phyloP scores from a whole-genome alignment of 2,113 vertebrate species.

The Acanthisitta chloris region DNA sequence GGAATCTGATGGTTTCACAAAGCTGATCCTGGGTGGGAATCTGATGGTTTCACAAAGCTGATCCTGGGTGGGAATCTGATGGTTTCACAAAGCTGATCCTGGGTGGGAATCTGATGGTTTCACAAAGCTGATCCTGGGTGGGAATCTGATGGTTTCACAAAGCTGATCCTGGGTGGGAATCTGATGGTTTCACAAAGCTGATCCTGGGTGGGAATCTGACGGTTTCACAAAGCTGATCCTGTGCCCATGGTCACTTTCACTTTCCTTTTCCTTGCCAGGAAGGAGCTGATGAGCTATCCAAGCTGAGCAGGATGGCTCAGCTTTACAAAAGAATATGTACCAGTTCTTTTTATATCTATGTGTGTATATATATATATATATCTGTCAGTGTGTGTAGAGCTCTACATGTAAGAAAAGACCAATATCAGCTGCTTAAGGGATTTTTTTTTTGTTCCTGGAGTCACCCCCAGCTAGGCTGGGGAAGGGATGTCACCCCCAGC shows the following conservation, averaged over 20 bases:
- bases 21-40: constrained; percentile 72
- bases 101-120: constrained; percentile 56
- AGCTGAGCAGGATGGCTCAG: neutral
- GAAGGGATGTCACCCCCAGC: neutral
- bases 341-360: neutral
- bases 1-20: no score
- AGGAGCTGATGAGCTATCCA: neutral
- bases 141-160: no score
- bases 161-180: constrained; percentile 69
- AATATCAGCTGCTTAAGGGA: neutral
- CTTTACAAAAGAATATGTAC: neutral
- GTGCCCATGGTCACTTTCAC: fast-evolving
- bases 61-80: no score
- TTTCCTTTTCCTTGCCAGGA: neutral
- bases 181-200: no score
- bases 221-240: neutral
- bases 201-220: fast-evolving
- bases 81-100: no score
- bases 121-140: no score
- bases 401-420: neutral
- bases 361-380: neutral
- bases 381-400: no score
- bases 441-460: neutral
- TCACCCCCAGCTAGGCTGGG: neutral
- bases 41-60: no score